Evolutionary conservation across 2,113 vertebrate species (phyloP).

Genomic region (Xiphophorus hellerii): DNA sequence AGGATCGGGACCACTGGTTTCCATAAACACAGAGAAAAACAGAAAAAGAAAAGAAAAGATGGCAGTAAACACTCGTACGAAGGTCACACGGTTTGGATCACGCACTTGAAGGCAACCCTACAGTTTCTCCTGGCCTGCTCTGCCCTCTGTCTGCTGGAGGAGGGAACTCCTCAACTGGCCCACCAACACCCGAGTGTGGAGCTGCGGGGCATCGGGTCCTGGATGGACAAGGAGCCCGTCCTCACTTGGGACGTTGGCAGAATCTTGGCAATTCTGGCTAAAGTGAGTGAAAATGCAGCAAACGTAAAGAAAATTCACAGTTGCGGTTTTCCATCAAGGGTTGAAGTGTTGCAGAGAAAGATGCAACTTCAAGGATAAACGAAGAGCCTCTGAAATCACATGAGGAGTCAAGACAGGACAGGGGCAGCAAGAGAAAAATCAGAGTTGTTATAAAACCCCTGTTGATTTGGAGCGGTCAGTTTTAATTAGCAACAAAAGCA

Average conservation of each 20-base stretch:
- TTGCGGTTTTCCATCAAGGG: background rate
- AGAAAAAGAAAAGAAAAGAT: conserved; percentile 26
- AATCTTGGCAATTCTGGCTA: conserved; percentile 72
- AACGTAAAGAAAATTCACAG: background rate
- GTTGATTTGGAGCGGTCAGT: conserved; percentile 41
- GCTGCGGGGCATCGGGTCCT: conserved; percentile 54
- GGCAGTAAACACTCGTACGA: background rate
- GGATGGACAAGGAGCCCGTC: conserved; percentile 29
- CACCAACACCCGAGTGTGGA: conserved; percentile 81
- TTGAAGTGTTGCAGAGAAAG: background rate
- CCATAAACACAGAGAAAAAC: conserved; percentile 16
- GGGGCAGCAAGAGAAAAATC: conserved; percentile 11
- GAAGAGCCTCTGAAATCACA: background rate
- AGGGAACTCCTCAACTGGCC: conserved; percentile 76
- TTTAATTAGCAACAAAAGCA: conserved; percentile 46
- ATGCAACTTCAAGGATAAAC: background rate
- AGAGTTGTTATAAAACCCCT: conserved; percentile 26
- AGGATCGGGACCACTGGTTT: conserved; percentile 40
- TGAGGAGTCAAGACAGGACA: background rate
- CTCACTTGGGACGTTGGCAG: conserved; percentile 49
- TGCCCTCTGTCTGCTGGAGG: conserved; percentile 72
- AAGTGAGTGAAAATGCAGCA: conserved; percentile 34
- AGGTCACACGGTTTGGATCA: conserved; percentile 32
- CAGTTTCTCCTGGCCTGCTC: conserved; percentile 65
- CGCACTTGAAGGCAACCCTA: conserved; percentile 70